A percentile compares a stretch with the other conserved stretches of the same genome.
Conservation (phyloP, 2,113 vertebrate species). For the Nothocercus nigrocapillus region DNA sequence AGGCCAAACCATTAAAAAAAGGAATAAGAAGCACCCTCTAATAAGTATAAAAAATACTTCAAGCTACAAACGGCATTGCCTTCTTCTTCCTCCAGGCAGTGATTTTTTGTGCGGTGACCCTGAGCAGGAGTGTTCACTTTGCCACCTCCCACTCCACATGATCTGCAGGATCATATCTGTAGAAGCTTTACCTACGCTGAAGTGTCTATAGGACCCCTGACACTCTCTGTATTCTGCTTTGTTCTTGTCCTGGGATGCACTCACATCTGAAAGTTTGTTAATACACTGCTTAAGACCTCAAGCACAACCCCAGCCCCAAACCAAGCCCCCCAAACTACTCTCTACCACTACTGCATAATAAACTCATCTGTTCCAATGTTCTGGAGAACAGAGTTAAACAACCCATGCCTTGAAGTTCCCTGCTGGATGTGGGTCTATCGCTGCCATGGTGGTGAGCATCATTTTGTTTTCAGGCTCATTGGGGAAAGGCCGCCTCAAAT, state of each 20-base stretch:
- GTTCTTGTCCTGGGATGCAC: background rate
- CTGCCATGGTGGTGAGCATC: background rate
- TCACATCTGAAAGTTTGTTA: background rate
- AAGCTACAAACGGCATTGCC: background rate
- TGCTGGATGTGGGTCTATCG: background rate
- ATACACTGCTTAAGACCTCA: background rate
- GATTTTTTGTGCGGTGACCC: background rate
- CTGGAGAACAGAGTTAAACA: background rate
- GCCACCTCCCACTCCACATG: slow-evolving; percentile 17
- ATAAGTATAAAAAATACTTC: background rate
- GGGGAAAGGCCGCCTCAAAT: background rate
- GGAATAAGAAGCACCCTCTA: background rate
- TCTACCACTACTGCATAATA: background rate
- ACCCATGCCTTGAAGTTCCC: background rate
- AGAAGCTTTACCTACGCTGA: background rate
- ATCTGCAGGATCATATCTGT: background rate
- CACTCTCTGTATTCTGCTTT: background rate
- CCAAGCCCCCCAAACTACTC: background rate
- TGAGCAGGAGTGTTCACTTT: background rate
- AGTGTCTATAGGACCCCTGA: background rate
- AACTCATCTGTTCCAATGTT: background rate
- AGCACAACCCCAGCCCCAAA: background rate
- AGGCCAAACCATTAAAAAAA: background rate
- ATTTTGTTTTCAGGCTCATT: background rate
- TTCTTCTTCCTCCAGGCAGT: background rate